Conservation (phyloP, 2,888 invertebrate species). For the Isotomurus palustris region DNA sequence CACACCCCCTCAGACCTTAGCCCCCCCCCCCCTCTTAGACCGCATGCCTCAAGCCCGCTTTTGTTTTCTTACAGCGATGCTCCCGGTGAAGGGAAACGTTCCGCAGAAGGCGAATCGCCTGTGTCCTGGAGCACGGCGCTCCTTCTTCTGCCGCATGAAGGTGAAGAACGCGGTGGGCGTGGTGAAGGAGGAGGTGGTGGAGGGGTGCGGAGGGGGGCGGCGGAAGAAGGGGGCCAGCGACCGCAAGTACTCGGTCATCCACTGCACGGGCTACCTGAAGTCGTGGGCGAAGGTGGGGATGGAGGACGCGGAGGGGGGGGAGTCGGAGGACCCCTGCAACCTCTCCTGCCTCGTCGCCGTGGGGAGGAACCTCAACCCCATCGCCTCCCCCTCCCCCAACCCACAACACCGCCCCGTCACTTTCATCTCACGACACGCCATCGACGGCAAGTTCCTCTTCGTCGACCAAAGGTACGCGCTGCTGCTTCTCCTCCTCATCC, state of each 20-base stretch:
- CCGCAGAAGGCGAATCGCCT: constrained; percentile 70
- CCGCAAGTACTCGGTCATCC: constrained; percentile 80
- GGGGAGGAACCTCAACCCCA: constrained; percentile 66
- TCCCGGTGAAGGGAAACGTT: constrained; percentile 81
- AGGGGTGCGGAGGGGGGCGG: constrained; percentile 57
- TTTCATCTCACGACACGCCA: constrained; percentile 77
- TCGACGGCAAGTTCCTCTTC: constrained; percentile 87
- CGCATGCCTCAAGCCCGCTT: background rate
- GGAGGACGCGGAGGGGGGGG: constrained; percentile 62
- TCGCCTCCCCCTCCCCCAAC: constrained; percentile 47
- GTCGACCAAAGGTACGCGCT: constrained; percentile 79
- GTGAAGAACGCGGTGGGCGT: constrained; percentile 61
- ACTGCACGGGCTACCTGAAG: constrained; percentile 89
- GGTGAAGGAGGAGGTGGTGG: constrained; percentile 65
- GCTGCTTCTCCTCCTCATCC: too few relatives aligned
- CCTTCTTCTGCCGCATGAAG: constrained; percentile 92
- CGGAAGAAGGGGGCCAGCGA: constrained; percentile 50
- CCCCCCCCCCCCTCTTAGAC: too few relatives aligned
- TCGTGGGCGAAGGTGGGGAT: constrained; percentile 82
- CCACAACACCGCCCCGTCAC: constrained; percentile 62
- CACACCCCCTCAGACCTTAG: too few relatives aligned
- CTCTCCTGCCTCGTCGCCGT: constrained; percentile 85
- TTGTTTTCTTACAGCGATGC: constrained; percentile 65
- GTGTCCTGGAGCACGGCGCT: constrained; percentile 82
- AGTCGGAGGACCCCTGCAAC: constrained; percentile 63